Evolutionary conservation across 2,113 vertebrate species (phyloP).

Genomic region (Tympanuchus pallidicinctus): DNA sequence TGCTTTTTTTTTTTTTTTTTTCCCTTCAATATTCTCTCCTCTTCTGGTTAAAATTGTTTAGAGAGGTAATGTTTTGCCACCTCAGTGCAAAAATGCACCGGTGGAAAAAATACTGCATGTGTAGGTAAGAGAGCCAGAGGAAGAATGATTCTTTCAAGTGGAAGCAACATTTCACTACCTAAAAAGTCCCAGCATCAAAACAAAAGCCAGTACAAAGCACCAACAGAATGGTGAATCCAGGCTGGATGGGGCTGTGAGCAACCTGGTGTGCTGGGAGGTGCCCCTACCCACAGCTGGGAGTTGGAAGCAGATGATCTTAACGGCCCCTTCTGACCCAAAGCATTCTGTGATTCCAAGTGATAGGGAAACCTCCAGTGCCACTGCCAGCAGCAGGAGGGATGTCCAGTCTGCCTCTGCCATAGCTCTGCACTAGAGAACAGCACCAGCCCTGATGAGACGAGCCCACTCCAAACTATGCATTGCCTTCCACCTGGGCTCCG

Average conservation of each 20-base stretch:
- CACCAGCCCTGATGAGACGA: background rate
- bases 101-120: background rate
- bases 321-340: too few relatives aligned
- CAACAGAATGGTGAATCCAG: background rate
- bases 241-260: too few relatives aligned
- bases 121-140: background rate
- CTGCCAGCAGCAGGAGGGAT: background rate
- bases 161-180: background rate
- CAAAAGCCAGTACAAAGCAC: background rate
- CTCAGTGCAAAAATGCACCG: background rate
- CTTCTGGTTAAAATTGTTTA: background rate
- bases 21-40: fast-evolving
- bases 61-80: background rate
- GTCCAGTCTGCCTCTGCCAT: fast-evolving
- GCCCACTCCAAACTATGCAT: fast-evolving
- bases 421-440: fast-evolving
- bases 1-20: too few relatives aligned
- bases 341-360: too few relatives aligned
- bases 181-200: background rate
- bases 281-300: too few relatives aligned
- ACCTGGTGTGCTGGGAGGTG: too few relatives aligned
- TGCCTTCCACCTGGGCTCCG: background rate
- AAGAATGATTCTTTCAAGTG: background rate
- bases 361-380: too few relatives aligned
- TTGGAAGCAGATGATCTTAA: too few relatives aligned